Base-by-base conservation (phyloP, 2,797 vertebrate genomes). In the Triplophysa yarkandensis region DNA sequence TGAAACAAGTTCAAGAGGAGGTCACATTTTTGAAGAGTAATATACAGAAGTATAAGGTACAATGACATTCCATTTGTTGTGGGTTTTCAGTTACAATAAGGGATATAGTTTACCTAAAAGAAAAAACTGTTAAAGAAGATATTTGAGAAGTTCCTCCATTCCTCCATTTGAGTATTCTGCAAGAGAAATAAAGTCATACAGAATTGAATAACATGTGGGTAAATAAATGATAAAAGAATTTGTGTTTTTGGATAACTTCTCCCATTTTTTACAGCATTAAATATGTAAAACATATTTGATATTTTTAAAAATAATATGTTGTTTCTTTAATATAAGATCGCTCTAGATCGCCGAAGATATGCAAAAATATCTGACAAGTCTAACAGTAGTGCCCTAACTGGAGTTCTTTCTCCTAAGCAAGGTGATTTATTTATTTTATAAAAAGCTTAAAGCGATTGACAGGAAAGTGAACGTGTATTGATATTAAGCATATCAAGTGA, bases 1-100 rank as follows among this genome's bases (percentile, higher is more conserved):
- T 94, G 79, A 94, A 94, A 80, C 94, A 95, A 79, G 89, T 94
- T 68, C 93, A 95, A 28, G 94, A 94, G 74, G 94, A 95, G 83
- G 89, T 93, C 78, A 92, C 87, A 81, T 89, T 95, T 83, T 87
- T 94, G 67, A 95, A 94, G 84, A 90, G 87, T 55, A 94, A 90
- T 82, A 91, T 95, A 70, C 87, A 91, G 80, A 95, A 95, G 83
- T 95, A 95, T 77, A 95, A 94, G 93, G 94, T 94, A 89, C 77
- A n/a, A 7, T 2, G 2, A 36, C 10, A 13, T 55, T 25, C 6
- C 48, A 21, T 55, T 32, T 55, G 16, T 30, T 19, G n/a, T 32
- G 34, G n/a, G 7, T 66, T 17, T 63, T 32, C 16, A 50, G n/a
- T 8, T 46, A 46, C 44, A 46, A 1, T n/a, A n/a, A n/a, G 7